Evolutionary conservation across 2,888 invertebrate genomes (phyloP).

Genomic region (Nymphalis urticae): DNA sequence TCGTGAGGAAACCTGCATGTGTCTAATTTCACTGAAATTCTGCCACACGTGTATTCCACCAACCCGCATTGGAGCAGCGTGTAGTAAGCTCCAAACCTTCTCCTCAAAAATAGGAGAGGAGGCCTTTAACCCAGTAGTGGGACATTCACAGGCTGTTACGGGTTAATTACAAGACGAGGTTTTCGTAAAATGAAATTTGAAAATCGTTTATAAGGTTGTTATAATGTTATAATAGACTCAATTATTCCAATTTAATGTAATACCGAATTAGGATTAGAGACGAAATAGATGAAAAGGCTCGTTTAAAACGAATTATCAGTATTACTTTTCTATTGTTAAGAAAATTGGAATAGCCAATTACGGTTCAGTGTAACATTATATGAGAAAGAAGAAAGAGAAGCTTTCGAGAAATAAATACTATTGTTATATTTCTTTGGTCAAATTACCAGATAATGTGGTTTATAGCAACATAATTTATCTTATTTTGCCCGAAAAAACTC

Average conservation of each 20-base stretch:
- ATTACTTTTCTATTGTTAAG: slow-evolving; percentile 21
- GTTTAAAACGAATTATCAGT: slow-evolving; percentile 9
- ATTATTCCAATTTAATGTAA: not conserved
- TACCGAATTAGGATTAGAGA: slow-evolving; percentile 1
- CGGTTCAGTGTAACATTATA: slow-evolving; percentile 17
- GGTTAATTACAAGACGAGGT: too few relatives aligned
- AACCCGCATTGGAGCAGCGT: too few relatives aligned
- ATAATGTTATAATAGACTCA: not conserved
- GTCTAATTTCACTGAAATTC: too few relatives aligned
- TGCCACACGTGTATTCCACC: too few relatives aligned
- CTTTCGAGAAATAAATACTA: slow-evolving; percentile 15
- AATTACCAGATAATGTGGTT: slow-evolving; percentile 1
- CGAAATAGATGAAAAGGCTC: slow-evolving; percentile 2
- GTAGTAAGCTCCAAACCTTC: too few relatives aligned
- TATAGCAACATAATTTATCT: not conserved
- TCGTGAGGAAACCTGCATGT: too few relatives aligned
- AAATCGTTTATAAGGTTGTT: too few relatives aligned
- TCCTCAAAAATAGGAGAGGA: too few relatives aligned
- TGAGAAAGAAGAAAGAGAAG: slow-evolving; percentile 17
- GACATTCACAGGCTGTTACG: too few relatives aligned
- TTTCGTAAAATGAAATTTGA: too few relatives aligned
- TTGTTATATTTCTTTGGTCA: slow-evolving; percentile 18
- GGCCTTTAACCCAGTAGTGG: too few relatives aligned
- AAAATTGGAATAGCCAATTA: slow-evolving; percentile 29
- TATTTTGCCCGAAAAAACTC: not conserved